These are phyloP conservation scores for Potorous gilbertii DNA, from an alignment of 2,797 vertebrate species.

Conservation along the genomic window DNA sequence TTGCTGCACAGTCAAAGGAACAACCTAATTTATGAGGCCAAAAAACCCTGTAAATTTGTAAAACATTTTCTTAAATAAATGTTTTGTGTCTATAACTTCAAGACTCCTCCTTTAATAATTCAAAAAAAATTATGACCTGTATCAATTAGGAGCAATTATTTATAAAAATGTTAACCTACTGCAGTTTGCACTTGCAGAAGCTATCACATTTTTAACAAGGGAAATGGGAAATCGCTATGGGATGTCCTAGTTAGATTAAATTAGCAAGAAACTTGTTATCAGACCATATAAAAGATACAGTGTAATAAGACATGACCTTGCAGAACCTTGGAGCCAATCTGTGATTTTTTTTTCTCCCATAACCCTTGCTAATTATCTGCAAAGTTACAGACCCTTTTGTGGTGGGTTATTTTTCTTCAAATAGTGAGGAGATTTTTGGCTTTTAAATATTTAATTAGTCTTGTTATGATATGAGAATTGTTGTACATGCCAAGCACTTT, in stretches of 20 bases:
- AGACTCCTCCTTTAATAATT: conserved; percentile 76
- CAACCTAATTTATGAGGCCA: conserved; percentile 60
- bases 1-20: conserved; percentile 56
- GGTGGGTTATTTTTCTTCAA: conserved; percentile 87
- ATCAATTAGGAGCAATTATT: conserved; percentile 83
- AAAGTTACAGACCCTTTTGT: conserved; percentile 85
- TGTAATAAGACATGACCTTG: conserved; percentile 87
- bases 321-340: conserved; percentile 82
- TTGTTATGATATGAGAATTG: conserved; percentile 85
- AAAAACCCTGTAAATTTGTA: conserved; percentile 48
- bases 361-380: conserved; percentile 88
- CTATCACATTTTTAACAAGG: conserved; percentile 84
- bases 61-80: conserved; percentile 62
- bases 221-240: conserved; percentile 85
- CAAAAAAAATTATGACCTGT: conserved; percentile 66
- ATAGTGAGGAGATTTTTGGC: conserved; percentile 82
- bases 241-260: conserved; percentile 88
- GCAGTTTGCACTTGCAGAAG: conserved; percentile 76
- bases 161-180: conserved; percentile 83
- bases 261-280: conserved; percentile 87
- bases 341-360: conserved; percentile 76
- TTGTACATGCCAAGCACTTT: conserved; percentile 82
- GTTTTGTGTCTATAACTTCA: conserved; percentile 62
- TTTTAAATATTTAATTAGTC: conserved; percentile 91
- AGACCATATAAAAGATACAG: conserved; percentile 83